Evolutionary conservation across 2,113 vertebrate genomes (phyloP).

Genomic region (Aegithalos caudatus): DNA sequence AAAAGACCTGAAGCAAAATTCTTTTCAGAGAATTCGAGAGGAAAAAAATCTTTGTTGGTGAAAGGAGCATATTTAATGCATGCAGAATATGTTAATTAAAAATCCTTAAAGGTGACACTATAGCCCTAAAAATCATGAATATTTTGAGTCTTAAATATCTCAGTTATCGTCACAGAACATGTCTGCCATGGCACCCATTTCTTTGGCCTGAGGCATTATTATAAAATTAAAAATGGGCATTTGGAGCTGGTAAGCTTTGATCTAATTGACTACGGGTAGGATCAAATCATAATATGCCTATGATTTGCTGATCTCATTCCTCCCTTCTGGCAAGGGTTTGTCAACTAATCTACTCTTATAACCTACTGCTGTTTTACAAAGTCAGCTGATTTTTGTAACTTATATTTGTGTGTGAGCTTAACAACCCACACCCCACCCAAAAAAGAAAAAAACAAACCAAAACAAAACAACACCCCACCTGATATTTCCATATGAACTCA

Average conservation of each 20-base stretch:
- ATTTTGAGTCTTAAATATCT: slow-evolving; percentile 43
- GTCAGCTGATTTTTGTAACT: neutral
- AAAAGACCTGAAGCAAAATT: slow-evolving; percentile 50
- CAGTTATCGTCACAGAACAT: slow-evolving; percentile 22
- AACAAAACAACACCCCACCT: neutral
- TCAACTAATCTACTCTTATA: slow-evolving; percentile 27
- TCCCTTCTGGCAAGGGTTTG: slow-evolving; percentile 38
- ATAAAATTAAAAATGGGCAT: slow-evolving; percentile 52
- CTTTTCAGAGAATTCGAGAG: slow-evolving; percentile 10
- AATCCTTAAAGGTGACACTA: slow-evolving; percentile 44
- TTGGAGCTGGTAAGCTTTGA: slow-evolving; percentile 47
- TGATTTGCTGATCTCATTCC: slow-evolving; percentile 28
- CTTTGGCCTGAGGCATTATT: slow-evolving; percentile 16
- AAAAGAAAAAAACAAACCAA: too few species aligned
- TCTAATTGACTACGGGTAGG: slow-evolving; percentile 35
- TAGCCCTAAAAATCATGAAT: neutral
- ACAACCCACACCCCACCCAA: neutral
- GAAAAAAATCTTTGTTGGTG: slow-evolving; percentile 23
- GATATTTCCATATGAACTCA: neutral
- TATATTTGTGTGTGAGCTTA: neutral
- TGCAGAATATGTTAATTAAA: slow-evolving; percentile 65
- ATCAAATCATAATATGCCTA: slow-evolving; percentile 26
- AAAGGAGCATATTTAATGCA: slow-evolving; percentile 47
- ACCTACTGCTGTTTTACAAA: neutral
- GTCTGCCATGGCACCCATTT: neutral